Evolutionary conservation across 2,797 vertebrate genomes (phyloP).

Genomic region (Hydrocynus forskahlii): DNA sequence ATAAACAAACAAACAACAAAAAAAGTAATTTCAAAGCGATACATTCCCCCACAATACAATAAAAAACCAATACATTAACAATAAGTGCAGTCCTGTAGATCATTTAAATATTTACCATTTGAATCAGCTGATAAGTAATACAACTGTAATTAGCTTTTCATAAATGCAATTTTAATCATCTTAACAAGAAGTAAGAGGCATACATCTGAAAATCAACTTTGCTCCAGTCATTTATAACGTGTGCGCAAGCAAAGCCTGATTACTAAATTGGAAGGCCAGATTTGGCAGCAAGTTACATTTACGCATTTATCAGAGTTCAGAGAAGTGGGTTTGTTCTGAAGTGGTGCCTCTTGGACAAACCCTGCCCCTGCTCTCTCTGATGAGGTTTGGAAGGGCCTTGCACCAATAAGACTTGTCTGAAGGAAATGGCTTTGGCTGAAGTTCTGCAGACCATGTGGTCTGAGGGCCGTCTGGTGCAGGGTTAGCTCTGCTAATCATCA

Average conservation of each 20-base stretch:
- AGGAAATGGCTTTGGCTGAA: constrained; percentile 66
- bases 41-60: too few relatives aligned
- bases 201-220: not conserved
- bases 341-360: constrained; percentile 66
- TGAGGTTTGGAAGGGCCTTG: constrained; percentile 74
- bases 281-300: constrained; percentile 58
- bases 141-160: too few relatives aligned
- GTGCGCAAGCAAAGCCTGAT: not conserved
- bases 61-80: too few relatives aligned
- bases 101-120: not conserved
- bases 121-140: not conserved
- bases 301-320: constrained; percentile 53
- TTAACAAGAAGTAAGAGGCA: not conserved
- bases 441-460: constrained; percentile 32
- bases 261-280: constrained; percentile 62
- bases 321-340: constrained; percentile 68
- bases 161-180: too few relatives aligned
- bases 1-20: too few relatives aligned
- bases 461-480: constrained; percentile 4
- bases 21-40: not conserved
- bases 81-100: too few relatives aligned
- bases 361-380: constrained; percentile 74
- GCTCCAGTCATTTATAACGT: not conserved
- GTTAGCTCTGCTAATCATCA: constrained; percentile 63
- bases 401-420: constrained; percentile 72